A percentile compares a stretch with the other conserved stretches of the same genome.
Conservation (phyloP, 2,797 vertebrate genomes). For the Falco cherrug region DNA sequence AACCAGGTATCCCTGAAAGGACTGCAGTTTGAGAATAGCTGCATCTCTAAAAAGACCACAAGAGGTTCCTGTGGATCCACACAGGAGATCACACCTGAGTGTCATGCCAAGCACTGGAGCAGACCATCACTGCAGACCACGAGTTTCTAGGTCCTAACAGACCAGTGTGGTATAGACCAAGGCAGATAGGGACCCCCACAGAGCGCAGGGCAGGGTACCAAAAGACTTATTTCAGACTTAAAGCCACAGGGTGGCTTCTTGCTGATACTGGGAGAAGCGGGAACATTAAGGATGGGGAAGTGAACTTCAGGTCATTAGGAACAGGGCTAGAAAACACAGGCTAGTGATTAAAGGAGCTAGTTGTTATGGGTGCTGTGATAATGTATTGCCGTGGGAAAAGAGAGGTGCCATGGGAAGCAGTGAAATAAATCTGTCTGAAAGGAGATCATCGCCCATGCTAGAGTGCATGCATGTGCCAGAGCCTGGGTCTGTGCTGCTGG, state of each 20-base stretch:
- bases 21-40: background rate
- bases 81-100: background rate
- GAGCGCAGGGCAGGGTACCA: background rate
- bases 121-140: background rate
- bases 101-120: background rate
- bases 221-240: background rate
- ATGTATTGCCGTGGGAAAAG: background rate
- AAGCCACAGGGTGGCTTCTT: background rate
- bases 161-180: background rate
- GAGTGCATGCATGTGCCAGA: background rate
- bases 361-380: background rate
- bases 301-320: background rate
- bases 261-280: background rate
- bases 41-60: background rate
- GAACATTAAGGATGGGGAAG: background rate
- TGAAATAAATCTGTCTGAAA: conserved; percentile 19
- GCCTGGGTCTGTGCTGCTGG: background rate
- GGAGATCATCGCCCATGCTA: background rate
- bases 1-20: background rate
- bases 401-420: background rate
- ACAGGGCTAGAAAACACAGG: background rate
- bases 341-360: background rate
- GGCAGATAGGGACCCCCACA: background rate
- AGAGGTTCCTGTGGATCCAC: background rate
- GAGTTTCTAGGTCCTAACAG: background rate